Base-by-base conservation (phyloP, 2,888 invertebrate species). In the Protodeltote pygarga region DNA sequence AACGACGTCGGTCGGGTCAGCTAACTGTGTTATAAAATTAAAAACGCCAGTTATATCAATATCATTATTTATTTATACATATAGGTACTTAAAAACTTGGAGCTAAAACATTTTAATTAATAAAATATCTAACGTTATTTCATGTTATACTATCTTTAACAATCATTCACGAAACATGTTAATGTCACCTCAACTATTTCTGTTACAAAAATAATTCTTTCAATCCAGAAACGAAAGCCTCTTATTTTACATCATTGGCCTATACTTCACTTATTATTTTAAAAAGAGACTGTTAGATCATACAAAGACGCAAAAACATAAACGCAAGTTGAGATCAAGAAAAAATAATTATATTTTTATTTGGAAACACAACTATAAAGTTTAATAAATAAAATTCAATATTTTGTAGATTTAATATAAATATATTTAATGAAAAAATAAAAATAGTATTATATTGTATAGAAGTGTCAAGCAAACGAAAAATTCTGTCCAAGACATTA, bases 191-290 rank as follows among this genome's bases (percentile, higher is more conserved):
- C 70, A 60, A 62, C 72, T 77, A 78, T 78, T 79, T 77, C 72
- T 74, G 72, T 85, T 89, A 89, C 78, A 89, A 89, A 89, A 89
- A 90, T 89, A 89, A 79, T 79, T 87, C 79, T 68, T 75, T 81
- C 75, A 46, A 58, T 65, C 65, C 66, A 71, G 73, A 80, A 61
- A 71, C 60, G 44, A 58, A 74, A 71, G 61, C 67, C 25, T 50
- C 44, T 61, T 52, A 55, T 55, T 46, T 44, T 52, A 68, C 54
- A 62, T 52, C 35, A 52, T 58, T 65, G 46, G 62, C 68, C 40
- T 64, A 52, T 37, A 45, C 27, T 41, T 62, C 35, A 45, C 29
- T 52, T 45, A 35, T 37, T 61, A 52, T 24, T 37, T 50, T 24
- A 44, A 41, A 55, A 51, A 35, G 1, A 15, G 31, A 11, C 39